Evolutionary conservation across 2,113 vertebrate species (phyloP).

Genomic region (Dendropsophus ebraccatus): DNA sequence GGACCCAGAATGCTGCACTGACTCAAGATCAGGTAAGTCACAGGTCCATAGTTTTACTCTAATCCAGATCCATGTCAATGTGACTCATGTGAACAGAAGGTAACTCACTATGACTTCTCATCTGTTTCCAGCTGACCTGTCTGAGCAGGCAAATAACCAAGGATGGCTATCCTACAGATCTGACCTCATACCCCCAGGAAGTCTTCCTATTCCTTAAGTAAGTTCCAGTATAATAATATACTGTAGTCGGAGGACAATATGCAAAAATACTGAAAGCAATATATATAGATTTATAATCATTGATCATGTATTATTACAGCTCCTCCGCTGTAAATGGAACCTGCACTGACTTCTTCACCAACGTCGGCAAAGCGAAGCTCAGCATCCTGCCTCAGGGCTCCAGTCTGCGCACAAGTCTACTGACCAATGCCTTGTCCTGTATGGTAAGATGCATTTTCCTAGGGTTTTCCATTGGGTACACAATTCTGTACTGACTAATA

Average conservation of each 20-base stretch:
- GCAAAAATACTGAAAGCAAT: too few species aligned
- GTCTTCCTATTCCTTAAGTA: slow-evolving; percentile 69
- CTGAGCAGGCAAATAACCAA: slow-evolving; percentile 60
- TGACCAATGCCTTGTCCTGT: slow-evolving; percentile 63
- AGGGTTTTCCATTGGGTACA: background rate
- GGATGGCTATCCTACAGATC: slow-evolving; percentile 53
- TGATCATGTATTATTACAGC: slow-evolving; percentile 59
- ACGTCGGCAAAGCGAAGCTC: slow-evolving; percentile 53
- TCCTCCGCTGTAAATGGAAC: slow-evolving; percentile 59
- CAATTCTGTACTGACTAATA: background rate
- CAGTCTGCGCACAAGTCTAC: slow-evolving; percentile 55
- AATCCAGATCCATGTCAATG: background rate
- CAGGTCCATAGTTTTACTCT: background rate
- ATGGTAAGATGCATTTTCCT: slow-evolving; percentile 55
- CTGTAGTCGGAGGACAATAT: too few species aligned
- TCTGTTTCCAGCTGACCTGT: slow-evolving; percentile 67
- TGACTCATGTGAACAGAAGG: too few species aligned
- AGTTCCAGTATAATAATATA: background rate
- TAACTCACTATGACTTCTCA: background rate
- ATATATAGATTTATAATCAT: background rate
- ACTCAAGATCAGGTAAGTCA: slow-evolving; percentile 66
- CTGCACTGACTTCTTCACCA: slow-evolving; percentile 64
- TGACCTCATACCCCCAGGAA: slow-evolving; percentile 63
- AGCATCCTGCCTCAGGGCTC: slow-evolving; percentile 58
- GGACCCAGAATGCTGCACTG: slow-evolving; percentile 60